Conservation (phyloP, 2,888 invertebrate genomes). For the Mesorhabditis sp. region DNA sequence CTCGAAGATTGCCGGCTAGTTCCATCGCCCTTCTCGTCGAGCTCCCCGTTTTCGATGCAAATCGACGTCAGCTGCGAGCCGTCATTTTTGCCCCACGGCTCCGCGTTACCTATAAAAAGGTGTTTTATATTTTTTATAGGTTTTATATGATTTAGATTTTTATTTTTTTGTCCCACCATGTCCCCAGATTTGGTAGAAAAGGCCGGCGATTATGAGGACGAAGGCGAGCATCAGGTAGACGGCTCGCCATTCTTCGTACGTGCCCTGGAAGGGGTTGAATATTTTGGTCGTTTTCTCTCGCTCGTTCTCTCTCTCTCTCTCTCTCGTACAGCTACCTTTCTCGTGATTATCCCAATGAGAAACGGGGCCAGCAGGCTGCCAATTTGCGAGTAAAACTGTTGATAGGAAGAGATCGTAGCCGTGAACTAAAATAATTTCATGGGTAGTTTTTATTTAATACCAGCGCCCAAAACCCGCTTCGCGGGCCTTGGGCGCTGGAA, state of each 20-base stretch:
- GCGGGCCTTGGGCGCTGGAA: no score
- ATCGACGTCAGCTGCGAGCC: background rate
- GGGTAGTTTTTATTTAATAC: no score
- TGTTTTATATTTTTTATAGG: no score
- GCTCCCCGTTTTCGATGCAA: background rate
- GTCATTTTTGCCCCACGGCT: conserved; percentile 11
- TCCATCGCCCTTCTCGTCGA: no score
- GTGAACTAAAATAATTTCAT: conserved; percentile 36
- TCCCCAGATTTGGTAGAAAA: conserved; percentile 46
- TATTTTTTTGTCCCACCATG: conserved; percentile 25
- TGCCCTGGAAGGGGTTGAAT: conserved; percentile 20
- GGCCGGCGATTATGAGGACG: conserved; percentile 41
- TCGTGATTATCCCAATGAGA: conserved; percentile 45
- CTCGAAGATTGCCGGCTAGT: no score
- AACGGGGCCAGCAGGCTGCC: conserved; percentile 44
- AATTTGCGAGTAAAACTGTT: conserved; percentile 44
- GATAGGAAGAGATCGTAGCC: conserved; percentile 49
- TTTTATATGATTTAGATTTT: background rate
- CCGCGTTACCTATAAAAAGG: background rate
- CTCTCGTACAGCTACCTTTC: conserved; percentile 19
- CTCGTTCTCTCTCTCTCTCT: no score
- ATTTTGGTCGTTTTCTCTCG: background rate
- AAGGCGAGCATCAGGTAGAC: conserved; percentile 47
- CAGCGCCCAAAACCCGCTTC: no score
- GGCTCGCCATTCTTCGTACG: conserved; percentile 35